phyloP scores from a whole-genome alignment of 2,888 invertebrate species.

The Rhorus exstirpatorius region DNA sequence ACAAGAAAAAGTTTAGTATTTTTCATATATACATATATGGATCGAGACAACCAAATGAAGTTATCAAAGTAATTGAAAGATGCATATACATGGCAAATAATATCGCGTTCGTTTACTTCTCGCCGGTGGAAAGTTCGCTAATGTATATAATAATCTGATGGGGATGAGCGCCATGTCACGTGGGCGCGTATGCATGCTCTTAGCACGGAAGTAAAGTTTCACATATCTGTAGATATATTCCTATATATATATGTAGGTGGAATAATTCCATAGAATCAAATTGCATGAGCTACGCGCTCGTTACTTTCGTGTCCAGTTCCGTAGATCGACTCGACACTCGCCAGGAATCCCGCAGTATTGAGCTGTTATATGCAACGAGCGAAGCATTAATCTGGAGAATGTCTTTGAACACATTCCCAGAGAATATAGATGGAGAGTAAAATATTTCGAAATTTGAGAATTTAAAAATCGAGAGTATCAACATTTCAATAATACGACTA shows the following conservation, averaged over 20 bases:
- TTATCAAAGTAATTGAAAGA: constrained; percentile 4
- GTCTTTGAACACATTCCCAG: too few species aligned
- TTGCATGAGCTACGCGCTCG: constrained; percentile 8
- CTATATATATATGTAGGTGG: neutral
- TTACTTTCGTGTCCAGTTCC: constrained; percentile 54
- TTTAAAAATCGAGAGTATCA: too few species aligned
- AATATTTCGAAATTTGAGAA: neutral
- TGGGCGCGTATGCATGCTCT: constrained; percentile 46
- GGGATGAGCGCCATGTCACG: constrained; percentile 57
- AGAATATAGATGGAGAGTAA: neutral
- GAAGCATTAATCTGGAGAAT: neutral
- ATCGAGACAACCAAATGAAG: constrained; percentile 7
- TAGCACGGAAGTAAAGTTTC: constrained; percentile 65
- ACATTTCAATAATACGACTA: too few species aligned
- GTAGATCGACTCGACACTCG: constrained; percentile 45
- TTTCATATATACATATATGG: neutral
- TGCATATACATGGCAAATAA: constrained; percentile 12
- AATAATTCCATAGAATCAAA: constrained; percentile 44
- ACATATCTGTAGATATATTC: constrained; percentile 16
- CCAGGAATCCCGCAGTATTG: constrained; percentile 4
- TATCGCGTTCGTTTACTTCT: constrained; percentile 59
- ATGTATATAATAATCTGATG: constrained; percentile 62
- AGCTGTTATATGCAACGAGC: neutral
- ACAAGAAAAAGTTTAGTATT: neutral
- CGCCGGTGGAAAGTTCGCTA: constrained; percentile 60